Percentiles rank a stretch among this genome's conserved stretches.
Conservation (phyloP, 2,888 invertebrate species). For the Drosophila infuscata region DNA sequence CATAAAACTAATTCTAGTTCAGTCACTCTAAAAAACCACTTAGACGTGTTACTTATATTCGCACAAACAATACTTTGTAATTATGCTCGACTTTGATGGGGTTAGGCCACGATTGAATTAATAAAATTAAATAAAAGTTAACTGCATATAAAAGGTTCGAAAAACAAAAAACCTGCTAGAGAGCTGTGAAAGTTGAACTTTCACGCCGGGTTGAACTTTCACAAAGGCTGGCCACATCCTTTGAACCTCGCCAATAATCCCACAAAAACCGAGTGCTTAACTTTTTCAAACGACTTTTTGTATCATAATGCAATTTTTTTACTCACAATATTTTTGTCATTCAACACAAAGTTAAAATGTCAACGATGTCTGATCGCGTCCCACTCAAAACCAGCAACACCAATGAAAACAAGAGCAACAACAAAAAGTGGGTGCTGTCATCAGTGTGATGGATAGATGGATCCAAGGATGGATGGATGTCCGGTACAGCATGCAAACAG, state of each 20-base stretch:
- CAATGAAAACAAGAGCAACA: constrained; percentile 13
- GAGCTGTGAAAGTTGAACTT: constrained; percentile 59
- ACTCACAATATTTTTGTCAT: constrained; percentile 59
- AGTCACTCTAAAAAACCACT: constrained; percentile 4
- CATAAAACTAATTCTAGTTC: neutral
- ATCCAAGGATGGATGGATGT: constrained; percentile 5
- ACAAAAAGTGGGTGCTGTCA: constrained; percentile 39
- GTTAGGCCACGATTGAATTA: constrained; percentile 73
- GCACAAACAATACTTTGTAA: constrained; percentile 19
- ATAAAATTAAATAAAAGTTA: constrained; percentile 61
- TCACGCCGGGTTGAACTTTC: neutral
- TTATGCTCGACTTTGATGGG: constrained; percentile 59
- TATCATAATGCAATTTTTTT: constrained; percentile 38
- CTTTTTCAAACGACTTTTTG: constrained; percentile 56
- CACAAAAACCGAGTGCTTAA: constrained; percentile 76
- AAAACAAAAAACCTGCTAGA: constrained; percentile 28
- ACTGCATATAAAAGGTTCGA: constrained; percentile 30
- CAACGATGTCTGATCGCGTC: constrained; percentile 71
- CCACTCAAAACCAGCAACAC: constrained; percentile 26
- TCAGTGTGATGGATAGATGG: constrained; percentile 59
- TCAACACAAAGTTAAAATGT: constrained; percentile 76
- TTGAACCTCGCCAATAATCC: constrained; percentile 73
- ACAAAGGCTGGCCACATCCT: constrained; percentile 65
- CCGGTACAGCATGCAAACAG: constrained; percentile 30
- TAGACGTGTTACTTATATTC: neutral